Base-by-base conservation (phyloP, 2,888 invertebrate species). In the Chymomyza amoena region DNA sequence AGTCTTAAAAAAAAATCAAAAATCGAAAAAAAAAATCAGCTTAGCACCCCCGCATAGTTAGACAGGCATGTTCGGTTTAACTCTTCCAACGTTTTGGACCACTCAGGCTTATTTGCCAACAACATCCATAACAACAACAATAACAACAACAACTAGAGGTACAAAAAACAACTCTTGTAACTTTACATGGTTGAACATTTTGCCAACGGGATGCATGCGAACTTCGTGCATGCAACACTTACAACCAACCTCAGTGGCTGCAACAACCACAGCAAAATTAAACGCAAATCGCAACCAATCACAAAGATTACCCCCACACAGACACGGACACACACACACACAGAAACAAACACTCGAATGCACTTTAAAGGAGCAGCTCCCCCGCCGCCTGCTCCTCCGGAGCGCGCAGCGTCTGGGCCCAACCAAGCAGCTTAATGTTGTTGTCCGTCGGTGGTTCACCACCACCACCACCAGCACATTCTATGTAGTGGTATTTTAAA, bases 201-300 rank as follows among this genome's bases (percentile, higher is more conserved):
- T 75, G 81, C 84, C 84, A 81, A 84, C 81, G 86, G 86, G 86
- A 81, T 81, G 84, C 86, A 81, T 75, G 75, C 69, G 54, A 69
- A 64, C 79, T 69, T 83, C 77, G 80, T 80, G 84, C 84, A 86
- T 84, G 84, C 82, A 84, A 83, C 83, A 84, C 85, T 84, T 85
- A 79, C 60, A 72, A 74, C 28, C 60, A 72, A 74, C 28, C 28
- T 32, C 56, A 45, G 15, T 64, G 64, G 45, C 18, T 54, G 39
- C 18, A 32, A 32, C 64, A 25, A 36, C 36, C 52, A 28, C 57
- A 54, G 57, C 79, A 82, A 84, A 84, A 86, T 80, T 80, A 80
- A 84, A 86, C 79, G 87, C 84, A 84, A 84, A 84, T 85, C 82
- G 87, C 82, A 85, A 81, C 84, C 84, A 85, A 85, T 85, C 84